phyloP scores from a whole-genome alignment of 1,140 invertebrate genomes.

The Oppia nitens region DNA sequence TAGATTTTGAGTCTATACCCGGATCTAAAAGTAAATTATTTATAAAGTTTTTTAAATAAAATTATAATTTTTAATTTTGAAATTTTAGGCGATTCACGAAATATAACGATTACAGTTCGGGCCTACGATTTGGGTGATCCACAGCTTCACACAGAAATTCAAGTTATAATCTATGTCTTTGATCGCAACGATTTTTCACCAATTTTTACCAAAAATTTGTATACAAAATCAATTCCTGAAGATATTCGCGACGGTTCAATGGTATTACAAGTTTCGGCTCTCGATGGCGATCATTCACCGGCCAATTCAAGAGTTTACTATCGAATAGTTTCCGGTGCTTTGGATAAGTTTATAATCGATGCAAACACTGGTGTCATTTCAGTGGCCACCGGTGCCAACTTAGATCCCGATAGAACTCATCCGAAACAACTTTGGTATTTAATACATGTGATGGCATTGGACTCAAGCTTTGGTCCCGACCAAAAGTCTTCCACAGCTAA shows the following conservation, averaged over 20 bases:
- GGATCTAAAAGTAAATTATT: constrained; percentile 24
- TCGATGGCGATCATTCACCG: constrained; percentile 62
- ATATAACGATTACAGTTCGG: constrained; percentile 41
- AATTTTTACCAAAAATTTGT: constrained; percentile 51
- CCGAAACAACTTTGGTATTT: constrained; percentile 41
- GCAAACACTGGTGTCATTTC: constrained; percentile 59
- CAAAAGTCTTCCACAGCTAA: constrained; percentile 33
- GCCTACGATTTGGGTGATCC: constrained; percentile 63
- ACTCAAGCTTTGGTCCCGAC: constrained; percentile 65
- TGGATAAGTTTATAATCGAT: constrained; percentile 80
- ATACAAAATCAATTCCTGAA: constrained; percentile 57
- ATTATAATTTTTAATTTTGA: background rate
- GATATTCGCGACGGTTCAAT: constrained; percentile 57
- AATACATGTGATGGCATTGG: constrained; percentile 47
- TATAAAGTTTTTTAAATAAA: no score
- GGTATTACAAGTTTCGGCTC: constrained; percentile 53
- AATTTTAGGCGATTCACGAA: constrained; percentile 6
- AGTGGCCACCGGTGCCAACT: constrained; percentile 62
- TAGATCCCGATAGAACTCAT: constrained; percentile 72
- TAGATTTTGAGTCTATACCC: constrained; percentile 55
- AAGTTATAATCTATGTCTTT: constrained; percentile 45
- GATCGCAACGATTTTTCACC: constrained; percentile 76
- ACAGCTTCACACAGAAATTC: constrained; percentile 49
- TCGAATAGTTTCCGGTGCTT: constrained; percentile 63
- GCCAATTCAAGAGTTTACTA: constrained; percentile 75